Conservation (phyloP, 2,888 invertebrate genomes). For the Laspeyria flexula region DNA sequence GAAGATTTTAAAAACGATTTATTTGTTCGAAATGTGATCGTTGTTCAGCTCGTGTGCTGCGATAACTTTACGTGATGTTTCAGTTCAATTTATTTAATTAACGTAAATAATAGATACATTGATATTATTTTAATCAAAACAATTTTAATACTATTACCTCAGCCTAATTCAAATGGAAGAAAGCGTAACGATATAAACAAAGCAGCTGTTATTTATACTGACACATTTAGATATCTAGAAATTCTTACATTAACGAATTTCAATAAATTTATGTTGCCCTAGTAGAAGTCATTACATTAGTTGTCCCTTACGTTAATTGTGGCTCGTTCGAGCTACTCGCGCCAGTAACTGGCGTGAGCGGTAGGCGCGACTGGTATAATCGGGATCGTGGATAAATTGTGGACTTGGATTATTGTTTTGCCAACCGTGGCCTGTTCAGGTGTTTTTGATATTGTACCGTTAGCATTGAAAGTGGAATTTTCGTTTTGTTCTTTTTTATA, state of each 20-base stretch:
- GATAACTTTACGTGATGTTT: background rate
- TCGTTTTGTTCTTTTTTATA: background rate
- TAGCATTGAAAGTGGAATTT: slow-evolving; percentile 43
- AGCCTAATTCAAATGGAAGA: too few species aligned
- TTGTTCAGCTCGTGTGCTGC: slow-evolving; percentile 19
- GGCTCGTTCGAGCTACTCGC: slow-evolving; percentile 1
- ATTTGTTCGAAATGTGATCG: slow-evolving; percentile 42
- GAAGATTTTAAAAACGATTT: slow-evolving; percentile 71
- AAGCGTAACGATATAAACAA: too few species aligned
- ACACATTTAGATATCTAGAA: too few species aligned
- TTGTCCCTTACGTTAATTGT: slow-evolving; percentile 10
- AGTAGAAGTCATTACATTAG: slow-evolving; percentile 52
- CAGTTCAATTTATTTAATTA: too few species aligned
- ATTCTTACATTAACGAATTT: too few species aligned
- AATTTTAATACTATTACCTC: too few species aligned
- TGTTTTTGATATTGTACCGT: slow-evolving; percentile 68
- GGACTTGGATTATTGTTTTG: slow-evolving; percentile 71
- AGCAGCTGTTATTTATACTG: too few species aligned
- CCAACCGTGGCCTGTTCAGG: slow-evolving; percentile 65
- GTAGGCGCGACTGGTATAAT: slow-evolving; percentile 57
- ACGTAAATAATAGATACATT: too few species aligned
- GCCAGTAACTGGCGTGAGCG: slow-evolving; percentile 14
- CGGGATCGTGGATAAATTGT: slow-evolving; percentile 56
- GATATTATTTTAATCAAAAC: too few species aligned
- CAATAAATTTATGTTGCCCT: slow-evolving; percentile 51